Evolutionary conservation across 2,888 invertebrate genomes (phyloP).

Genomic region (Drosophila lacicola): DNA sequence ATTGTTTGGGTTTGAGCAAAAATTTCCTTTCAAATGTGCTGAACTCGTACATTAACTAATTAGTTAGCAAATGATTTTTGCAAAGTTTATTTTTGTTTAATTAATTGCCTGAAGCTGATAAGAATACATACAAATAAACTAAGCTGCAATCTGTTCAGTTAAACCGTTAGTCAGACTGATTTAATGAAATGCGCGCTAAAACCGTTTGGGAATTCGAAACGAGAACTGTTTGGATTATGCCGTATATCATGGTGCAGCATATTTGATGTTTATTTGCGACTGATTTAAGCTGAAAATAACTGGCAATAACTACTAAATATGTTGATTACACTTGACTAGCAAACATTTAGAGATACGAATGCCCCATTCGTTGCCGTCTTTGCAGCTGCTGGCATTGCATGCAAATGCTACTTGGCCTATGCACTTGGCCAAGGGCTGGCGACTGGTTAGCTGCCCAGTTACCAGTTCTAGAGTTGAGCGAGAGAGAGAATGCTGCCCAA

Average conservation of each 20-base stretch:
- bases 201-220: conserved; percentile 1
- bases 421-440: conserved; percentile 58
- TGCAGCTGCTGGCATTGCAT: conserved; percentile 26
- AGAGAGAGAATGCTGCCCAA: conserved; percentile 42
- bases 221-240: not conserved
- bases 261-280: no score
- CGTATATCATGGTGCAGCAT: not conserved
- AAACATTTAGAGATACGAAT: conserved; percentile 23
- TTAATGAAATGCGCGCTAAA: not conserved
- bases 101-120: not conserved
- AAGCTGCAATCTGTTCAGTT: not conserved
- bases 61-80: conserved; percentile 3
- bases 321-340: conserved; percentile 28
- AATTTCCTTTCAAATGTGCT: conserved; percentile 34
- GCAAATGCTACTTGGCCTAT: conserved; percentile 51
- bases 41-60: conserved; percentile 21
- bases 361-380: conserved; percentile 15
- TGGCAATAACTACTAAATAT: conserved; percentile 9
- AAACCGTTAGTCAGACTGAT: not conserved
- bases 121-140: not conserved
- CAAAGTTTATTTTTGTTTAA: not conserved
- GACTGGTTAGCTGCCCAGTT: conserved; percentile 40
- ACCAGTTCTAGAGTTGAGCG: conserved; percentile 46
- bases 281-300: conserved; percentile 5
- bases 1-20: conserved; percentile 19